Evolutionary conservation across 1,140 invertebrate species (phyloP).

Genomic region (Thaumetopoea pityocampa): DNA sequence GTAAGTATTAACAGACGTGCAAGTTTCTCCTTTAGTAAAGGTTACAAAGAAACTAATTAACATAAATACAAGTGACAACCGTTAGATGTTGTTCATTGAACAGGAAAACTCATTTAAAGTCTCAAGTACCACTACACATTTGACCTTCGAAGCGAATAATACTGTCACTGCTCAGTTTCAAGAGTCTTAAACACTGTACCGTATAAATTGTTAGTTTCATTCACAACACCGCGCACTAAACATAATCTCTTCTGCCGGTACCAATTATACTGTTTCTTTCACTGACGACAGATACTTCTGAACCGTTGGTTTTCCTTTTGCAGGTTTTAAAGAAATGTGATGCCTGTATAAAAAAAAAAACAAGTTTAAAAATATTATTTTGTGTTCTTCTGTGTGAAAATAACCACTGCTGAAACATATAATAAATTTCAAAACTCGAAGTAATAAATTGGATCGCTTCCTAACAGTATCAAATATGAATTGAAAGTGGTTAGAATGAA

Average conservation of each 20-base stretch:
- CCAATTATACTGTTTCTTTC: slow-evolving; percentile 57
- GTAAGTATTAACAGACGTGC: too few relatives aligned
- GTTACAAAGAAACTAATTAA: too few relatives aligned
- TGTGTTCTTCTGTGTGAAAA: too few relatives aligned
- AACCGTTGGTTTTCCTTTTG: slow-evolving; percentile 54
- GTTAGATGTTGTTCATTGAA: too few relatives aligned
- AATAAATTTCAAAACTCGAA: too few relatives aligned
- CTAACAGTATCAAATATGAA: too few relatives aligned
- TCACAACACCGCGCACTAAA: slow-evolving; percentile 34
- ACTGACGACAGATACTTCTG: slow-evolving; percentile 62
- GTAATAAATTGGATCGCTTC: too few relatives aligned
- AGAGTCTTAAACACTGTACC: slow-evolving; percentile 8
- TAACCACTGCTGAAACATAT: too few relatives aligned
- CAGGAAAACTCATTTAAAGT: neutral
- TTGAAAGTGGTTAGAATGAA: too few relatives aligned
- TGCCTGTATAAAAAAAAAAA: slow-evolving; percentile 32
- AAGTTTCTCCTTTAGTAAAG: too few relatives aligned
- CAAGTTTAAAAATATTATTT: neutral
- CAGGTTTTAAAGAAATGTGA: slow-evolving; percentile 52
- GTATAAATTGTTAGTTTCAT: slow-evolving; percentile 10
- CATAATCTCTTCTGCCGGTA: slow-evolving; percentile 52
- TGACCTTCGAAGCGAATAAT: slow-evolving; percentile 23
- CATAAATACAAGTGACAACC: too few relatives aligned
- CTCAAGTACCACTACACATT: slow-evolving; percentile 1
- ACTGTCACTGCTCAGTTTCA: slow-evolving; percentile 30